Base-by-base conservation (phyloP, 2,888 invertebrate genomes). In the Germaria angustata region DNA sequence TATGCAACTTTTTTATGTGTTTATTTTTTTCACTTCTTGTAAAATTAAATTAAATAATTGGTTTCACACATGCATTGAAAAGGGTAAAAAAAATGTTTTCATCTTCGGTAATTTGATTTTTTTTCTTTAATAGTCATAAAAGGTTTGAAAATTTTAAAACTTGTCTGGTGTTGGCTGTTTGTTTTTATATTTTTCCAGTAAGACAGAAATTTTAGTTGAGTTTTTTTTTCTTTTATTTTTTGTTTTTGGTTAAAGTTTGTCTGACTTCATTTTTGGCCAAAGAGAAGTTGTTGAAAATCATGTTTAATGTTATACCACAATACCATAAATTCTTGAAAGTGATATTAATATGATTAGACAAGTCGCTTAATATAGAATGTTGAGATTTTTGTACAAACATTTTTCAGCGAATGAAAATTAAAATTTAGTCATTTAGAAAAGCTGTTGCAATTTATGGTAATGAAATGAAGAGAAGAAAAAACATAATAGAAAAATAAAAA, bases 41-140 rank as follows among this genome's bases (percentile, higher is more conserved):
- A 59, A 72, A 81, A 75, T 71, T 82, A 82, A 82, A 82, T 79
- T 82, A 82, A 82, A 82, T 82, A 82, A 79, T 82, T 82, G 82
- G 75, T 82, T 82, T 82, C 82, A 79, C 82, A 82, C 82, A 82
- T 82, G 82, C 82, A 75, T 41, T 15, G 34, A n/a, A 17, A 15
- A 44, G 17, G 22, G 41, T 36, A 61, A 53, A 49, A 32, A 13
- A 49, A 13, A n/a, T 81, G 78, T 15, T 28, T 3, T 28, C 28
- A 5, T 28, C 6, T 28, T 28, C n/a, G n/a, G 28, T 28, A 28
- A 28, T 28, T 28, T 3, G 6, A 5, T 28, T 28, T 41, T 22
- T 53, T 63, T 63, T n/a, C 65, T 22, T 4, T 6, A 34, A 32
- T n/a, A 13, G 36, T 8, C 73, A 55, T 68, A 73, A 68, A 82